Percentiles rank a stretch among this genome's conserved stretches.
Evolutionary conservation across 2,888 invertebrate genomes (phyloP).

Genomic region (Parnassius mnemosyne): DNA sequence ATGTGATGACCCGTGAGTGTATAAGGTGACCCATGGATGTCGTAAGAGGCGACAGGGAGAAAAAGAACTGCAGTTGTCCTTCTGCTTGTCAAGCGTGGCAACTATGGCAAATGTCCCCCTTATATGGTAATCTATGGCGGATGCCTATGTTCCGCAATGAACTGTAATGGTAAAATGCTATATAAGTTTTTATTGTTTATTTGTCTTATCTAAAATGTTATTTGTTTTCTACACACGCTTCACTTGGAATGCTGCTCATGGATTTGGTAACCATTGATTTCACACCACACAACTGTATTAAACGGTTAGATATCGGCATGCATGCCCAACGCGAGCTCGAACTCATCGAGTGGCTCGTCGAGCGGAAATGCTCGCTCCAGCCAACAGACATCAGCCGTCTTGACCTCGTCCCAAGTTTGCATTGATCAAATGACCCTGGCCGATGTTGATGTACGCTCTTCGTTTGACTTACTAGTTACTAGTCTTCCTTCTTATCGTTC

Average conservation of each 20-base stretch:
- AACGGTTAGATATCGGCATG: constrained; percentile 52
- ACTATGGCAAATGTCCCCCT: too few species aligned
- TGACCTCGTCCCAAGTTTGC: constrained; percentile 86
- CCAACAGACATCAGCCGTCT: constrained; percentile 75
- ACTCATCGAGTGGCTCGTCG: constrained; percentile 40
- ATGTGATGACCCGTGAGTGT: too few species aligned
- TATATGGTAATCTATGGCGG: too few species aligned
- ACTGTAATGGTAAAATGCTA: too few species aligned
- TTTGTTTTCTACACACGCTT: constrained; percentile 40
- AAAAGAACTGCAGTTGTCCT: too few species aligned
- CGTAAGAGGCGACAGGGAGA: too few species aligned
- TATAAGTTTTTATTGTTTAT: too few species aligned
- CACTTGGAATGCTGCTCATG: constrained; percentile 55
- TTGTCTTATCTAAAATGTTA: background rate
- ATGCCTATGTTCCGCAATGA: too few species aligned
- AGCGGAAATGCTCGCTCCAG: constrained; percentile 56
- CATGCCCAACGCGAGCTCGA: constrained; percentile 63
- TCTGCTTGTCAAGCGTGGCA: too few species aligned
- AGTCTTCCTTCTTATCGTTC: too few species aligned
- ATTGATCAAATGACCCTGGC: constrained; percentile 87
- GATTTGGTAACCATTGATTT: constrained; percentile 51
- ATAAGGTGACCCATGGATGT: too few species aligned
- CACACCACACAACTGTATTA: constrained; percentile 15
- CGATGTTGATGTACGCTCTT: constrained; percentile 86
- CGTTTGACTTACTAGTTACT: background rate